A percentile compares a stretch with the other conserved stretches of the same genome.
Conservation (phyloP, 2,888 invertebrate genomes). For the Metopia argyrocephala region DNA sequence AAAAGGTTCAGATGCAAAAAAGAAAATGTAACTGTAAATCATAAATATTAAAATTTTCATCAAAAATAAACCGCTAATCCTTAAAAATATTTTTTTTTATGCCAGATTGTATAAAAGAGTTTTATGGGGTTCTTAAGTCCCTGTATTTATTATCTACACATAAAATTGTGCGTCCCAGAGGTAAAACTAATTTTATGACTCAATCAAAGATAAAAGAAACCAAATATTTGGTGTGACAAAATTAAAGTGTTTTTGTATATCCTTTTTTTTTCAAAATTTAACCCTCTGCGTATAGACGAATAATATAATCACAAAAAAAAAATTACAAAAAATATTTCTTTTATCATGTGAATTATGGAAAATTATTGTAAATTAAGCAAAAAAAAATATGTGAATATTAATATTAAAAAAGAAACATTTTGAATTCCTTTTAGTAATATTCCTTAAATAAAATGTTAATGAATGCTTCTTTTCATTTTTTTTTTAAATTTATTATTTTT, state of each 20-base stretch:
- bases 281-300: conserved; percentile 27
- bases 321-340: not conserved
- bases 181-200: conserved; percentile 60
- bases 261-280: not conserved
- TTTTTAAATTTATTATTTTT: not conserved
- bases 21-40: too few relatives aligned
- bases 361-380: conserved; percentile 34
- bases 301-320: conserved; percentile 9
- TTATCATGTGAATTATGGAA: conserved; percentile 18
- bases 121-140: not conserved
- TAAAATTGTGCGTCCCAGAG: conserved; percentile 32
- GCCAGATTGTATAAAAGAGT: not conserved
- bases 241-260: conserved; percentile 9
- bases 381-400: conserved; percentile 6
- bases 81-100: not conserved
- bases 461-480: not conserved
- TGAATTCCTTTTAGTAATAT: too few relatives aligned
- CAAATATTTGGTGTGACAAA: conserved; percentile 54
- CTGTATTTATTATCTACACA: not conserved
- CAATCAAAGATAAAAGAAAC: conserved; percentile 52
- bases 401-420: conserved; percentile 21
- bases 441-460: conserved; percentile 35
- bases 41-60: not conserved
- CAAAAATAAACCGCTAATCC: conserved; percentile 5
- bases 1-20: too few relatives aligned